Conservation (phyloP, 2,113 vertebrate species). For the Erythrolamprus reginae region DNA sequence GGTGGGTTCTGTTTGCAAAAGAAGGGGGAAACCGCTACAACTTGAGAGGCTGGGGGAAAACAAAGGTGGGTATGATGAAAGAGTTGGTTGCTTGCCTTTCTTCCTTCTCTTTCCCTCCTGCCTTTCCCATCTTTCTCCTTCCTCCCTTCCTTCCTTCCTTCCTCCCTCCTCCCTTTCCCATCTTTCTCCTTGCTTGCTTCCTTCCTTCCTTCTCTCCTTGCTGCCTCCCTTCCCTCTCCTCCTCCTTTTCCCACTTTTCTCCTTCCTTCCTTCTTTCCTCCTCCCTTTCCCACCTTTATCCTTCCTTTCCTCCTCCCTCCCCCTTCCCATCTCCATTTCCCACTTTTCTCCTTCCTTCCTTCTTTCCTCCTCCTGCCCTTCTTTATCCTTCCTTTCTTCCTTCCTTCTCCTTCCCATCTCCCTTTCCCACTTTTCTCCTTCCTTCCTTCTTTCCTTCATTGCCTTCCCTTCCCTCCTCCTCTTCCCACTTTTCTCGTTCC, state of each 20-base stretch:
- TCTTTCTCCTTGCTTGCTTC: background rate
- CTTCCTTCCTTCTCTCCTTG: background rate
- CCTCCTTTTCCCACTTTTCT: no score
- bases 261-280: background rate
- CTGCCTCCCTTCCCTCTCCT: background rate
- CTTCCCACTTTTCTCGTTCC: no score
- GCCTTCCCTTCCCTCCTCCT: no score
- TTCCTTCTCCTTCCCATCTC: background rate
- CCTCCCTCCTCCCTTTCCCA: background rate
- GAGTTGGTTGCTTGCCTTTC: background rate
- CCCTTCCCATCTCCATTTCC: background rate
- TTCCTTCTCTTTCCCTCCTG: background rate
- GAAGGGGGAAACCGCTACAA: background rate
- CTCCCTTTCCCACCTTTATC: no score
- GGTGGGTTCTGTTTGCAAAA: background rate
- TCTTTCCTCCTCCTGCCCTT: background rate
- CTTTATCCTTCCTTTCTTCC: background rate
- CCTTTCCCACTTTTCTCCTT: background rate
- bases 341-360: conserved; percentile 14
- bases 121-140: background rate
- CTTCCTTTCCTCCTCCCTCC: no score
- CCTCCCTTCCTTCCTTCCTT: background rate
- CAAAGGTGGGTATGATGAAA: background rate
- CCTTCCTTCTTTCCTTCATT: no score
- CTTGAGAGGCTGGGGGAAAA: background rate